Conservation (phyloP, 2,113 vertebrate species). For the Plecturocebus donacophilus region DNA sequence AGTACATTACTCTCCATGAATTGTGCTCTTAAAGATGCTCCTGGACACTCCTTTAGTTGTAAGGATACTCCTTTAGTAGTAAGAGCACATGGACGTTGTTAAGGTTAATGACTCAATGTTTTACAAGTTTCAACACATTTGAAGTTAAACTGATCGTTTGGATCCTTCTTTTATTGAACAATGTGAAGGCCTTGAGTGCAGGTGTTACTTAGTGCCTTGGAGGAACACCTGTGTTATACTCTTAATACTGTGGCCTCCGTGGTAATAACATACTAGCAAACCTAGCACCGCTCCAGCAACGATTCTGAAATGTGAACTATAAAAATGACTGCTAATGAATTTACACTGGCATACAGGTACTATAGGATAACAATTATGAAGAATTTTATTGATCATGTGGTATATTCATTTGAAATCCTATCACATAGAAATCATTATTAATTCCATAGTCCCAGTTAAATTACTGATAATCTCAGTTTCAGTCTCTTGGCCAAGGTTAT, state of each 20-base stretch:
- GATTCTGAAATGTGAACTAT: neutral
- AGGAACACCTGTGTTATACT: constrained; percentile 69
- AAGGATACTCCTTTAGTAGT: too few relatives aligned
- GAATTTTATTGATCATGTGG: neutral
- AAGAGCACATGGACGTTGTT: constrained; percentile 80
- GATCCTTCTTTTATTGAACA: constrained; percentile 83
- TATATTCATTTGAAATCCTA: neutral
- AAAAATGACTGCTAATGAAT: neutral
- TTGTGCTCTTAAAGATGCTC: constrained; percentile 69
- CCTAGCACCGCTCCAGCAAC: neutral
- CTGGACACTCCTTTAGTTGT: constrained; percentile 74
- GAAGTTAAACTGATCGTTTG: constrained; percentile 82
- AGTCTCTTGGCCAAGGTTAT: neutral
- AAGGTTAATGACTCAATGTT: constrained; percentile 84
- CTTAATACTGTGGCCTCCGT: constrained; percentile 46
- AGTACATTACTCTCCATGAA: constrained; percentile 76
- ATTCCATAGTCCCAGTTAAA: neutral
- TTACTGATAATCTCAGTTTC: neutral
- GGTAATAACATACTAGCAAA: neutral
- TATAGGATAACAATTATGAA: neutral
- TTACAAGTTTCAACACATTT: constrained; percentile 81
- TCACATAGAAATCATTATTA: neutral
- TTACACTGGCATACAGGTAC: neutral
- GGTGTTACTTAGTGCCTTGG: constrained; percentile 71
- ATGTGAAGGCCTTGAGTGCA: constrained; percentile 52